Conservation (phyloP, 2,888 invertebrate genomes). For the Drosophila kuntzei region DNA sequence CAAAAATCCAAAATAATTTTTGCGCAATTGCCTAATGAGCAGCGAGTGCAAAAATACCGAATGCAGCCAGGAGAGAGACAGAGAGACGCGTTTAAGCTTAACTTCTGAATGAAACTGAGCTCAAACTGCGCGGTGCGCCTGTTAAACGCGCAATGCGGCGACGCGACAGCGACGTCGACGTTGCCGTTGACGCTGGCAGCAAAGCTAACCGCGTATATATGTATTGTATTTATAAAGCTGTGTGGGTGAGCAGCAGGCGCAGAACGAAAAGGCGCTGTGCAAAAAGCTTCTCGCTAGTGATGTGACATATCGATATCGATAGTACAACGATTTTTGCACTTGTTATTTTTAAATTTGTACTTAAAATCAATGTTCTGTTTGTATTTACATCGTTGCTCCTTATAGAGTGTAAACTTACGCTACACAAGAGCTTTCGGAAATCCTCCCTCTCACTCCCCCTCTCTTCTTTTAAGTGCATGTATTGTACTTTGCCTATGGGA, state of each 20-base stretch:
- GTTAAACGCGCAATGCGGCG: slow-evolving; percentile 72
- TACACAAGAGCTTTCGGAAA: background rate
- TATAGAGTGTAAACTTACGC: slow-evolving; percentile 1
- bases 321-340: no score
- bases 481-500: slow-evolving; percentile 1
- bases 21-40: slow-evolving; percentile 68
- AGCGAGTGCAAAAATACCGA: slow-evolving; percentile 31
- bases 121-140: slow-evolving; percentile 49
- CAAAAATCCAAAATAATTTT: slow-evolving; percentile 57
- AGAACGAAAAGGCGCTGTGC: slow-evolving; percentile 42
- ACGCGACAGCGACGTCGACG: slow-evolving; percentile 46
- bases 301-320: slow-evolving; percentile 15
- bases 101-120: slow-evolving; percentile 82
- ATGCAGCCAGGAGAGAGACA: slow-evolving; percentile 33
- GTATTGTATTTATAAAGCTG: slow-evolving; percentile 26
- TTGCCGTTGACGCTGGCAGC: slow-evolving; percentile 20
- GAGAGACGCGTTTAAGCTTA: slow-evolving; percentile 55
- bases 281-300: slow-evolving; percentile 46
- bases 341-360: background rate
- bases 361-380: background rate
- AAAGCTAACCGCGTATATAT: slow-evolving; percentile 20
- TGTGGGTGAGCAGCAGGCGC: slow-evolving; percentile 59
- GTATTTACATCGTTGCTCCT: slow-evolving; percentile 30
- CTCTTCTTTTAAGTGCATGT: slow-evolving; percentile 29
- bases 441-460: background rate